Percentiles rank a stretch among this genome's conserved stretches.
Evolutionary conservation across 53 echinoderm and acorn worm genomes (phyloP).

Genomic region (Holothuria leucospilota): DNA sequence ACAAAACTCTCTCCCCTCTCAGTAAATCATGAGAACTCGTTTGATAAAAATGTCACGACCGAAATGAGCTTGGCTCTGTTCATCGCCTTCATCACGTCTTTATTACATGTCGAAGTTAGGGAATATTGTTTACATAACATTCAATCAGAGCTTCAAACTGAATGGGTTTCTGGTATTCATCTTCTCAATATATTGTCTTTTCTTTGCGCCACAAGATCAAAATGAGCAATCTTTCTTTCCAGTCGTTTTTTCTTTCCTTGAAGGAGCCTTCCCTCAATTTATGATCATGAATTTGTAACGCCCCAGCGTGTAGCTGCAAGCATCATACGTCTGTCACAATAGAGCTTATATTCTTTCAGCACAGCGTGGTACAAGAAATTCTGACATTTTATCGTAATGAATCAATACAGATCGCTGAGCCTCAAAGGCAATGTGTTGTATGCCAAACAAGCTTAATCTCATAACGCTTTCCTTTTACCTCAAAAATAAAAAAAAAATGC

Average conservation of each 20-base stretch:
- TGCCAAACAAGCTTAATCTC: no score
- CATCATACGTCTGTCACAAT: conserved; percentile 24
- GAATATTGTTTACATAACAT: conserved; percentile 34
- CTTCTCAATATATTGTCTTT: background rate
- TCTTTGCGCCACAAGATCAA: background rate
- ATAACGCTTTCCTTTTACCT: no score
- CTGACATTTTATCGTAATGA: no score
- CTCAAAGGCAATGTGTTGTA: no score
- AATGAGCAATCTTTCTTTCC: background rate
- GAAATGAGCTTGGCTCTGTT: conserved; percentile 23
- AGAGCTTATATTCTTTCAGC: background rate
- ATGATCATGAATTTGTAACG: conserved; percentile 12
- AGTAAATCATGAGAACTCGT: conserved; percentile 17
- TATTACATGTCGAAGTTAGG: conserved; percentile 21
- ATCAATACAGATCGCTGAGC: no score
- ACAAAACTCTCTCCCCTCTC: no score
- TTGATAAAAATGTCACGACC: conserved; percentile 41
- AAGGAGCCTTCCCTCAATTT: background rate
- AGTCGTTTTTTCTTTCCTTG: background rate
- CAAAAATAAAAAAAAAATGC: no score
- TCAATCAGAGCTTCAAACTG: conserved; percentile 25
- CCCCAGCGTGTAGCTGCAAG: background rate
- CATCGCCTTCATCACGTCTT: conserved; percentile 12
- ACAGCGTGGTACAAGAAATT: no score
- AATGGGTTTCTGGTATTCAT: conserved; percentile 20